Evolutionary conservation across 2,888 invertebrate genomes (phyloP), one percentile per base, ranked within the genome.

Genomic region (Eretmocerus hayati): DNA sequence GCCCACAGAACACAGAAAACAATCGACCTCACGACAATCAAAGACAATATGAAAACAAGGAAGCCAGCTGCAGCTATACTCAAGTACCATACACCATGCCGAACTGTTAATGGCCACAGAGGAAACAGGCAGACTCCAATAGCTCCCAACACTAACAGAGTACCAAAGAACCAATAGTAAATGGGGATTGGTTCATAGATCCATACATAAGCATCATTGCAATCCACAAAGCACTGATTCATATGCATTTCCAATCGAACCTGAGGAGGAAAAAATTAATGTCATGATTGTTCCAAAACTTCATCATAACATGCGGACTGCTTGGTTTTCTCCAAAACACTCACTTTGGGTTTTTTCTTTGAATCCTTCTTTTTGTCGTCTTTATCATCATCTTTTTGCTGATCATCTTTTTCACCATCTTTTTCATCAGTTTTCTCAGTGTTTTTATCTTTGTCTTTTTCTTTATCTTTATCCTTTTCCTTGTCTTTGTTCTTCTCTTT

Each of bases 71-170:
- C 96, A 0, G 89, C 90, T 58, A 99, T 82, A 68, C 94, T 94
- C 56, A 97, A 74, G 73, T 99, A 99, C 75, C 99, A 99, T 13
- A 99, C 96, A 54, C 93, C 93, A 72, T 71, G 85, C 80, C 87
- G 81, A 61, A 96, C 86, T 59, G 88, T 84, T 46, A 90, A 87
- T 1, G 99, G 99, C 99, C 99, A 99, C 46, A 99, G 75, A n/a
- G 99, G 99, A 76, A 97, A 99, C 67, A 99, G 80, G 73, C 99
- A 99, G 32, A 99, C 84, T 13, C 86, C 89, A 61, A 97, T 92
- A 23, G 94, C 92, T 19, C 92, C 96, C 46, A 96, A 75, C 23
- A 99, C 91, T 55, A 90, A 77, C 4, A 90, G 75, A 8, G 85
- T 81, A n/a, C 96, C 96, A 63, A 90, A 87, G 57, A 95, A 79